phyloP scores from a whole-genome alignment of 2,113 vertebrate genomes.

The Erythrocebus patas region DNA sequence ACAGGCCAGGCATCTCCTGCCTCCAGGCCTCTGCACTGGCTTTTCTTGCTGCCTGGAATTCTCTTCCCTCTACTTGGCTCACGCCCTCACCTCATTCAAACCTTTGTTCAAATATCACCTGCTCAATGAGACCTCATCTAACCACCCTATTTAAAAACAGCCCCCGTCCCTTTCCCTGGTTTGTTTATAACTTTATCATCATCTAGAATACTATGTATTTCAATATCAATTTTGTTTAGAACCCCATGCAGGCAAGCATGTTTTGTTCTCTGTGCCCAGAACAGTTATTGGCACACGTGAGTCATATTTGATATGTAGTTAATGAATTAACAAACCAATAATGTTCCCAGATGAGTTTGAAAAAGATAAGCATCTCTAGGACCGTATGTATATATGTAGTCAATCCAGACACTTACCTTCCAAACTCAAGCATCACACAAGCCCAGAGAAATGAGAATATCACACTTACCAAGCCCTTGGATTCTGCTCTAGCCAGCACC shows the following conservation, averaged over 20 bases:
- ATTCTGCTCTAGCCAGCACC: neutral
- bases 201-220: neutral
- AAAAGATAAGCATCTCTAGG: neutral
- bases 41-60: neutral
- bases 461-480: neutral
- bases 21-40: neutral
- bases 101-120: neutral
- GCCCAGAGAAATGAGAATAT: neutral
- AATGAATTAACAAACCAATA: neutral
- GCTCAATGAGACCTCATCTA: neutral
- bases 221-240: conserved; percentile 17
- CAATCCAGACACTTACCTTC: neutral
- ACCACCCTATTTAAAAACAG: neutral
- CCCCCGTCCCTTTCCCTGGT: neutral
- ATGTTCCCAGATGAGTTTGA: neutral
- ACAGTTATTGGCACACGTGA: neutral
- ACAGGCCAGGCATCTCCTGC: neutral
- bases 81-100: neutral
- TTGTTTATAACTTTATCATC: neutral
- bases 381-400: neutral
- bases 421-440: neutral
- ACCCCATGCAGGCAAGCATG: neutral
- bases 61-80: neutral
- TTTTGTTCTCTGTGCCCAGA: neutral
- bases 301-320: neutral